Conservation (phyloP, 2,113 vertebrate genomes). For the Galbula dea region DNA sequence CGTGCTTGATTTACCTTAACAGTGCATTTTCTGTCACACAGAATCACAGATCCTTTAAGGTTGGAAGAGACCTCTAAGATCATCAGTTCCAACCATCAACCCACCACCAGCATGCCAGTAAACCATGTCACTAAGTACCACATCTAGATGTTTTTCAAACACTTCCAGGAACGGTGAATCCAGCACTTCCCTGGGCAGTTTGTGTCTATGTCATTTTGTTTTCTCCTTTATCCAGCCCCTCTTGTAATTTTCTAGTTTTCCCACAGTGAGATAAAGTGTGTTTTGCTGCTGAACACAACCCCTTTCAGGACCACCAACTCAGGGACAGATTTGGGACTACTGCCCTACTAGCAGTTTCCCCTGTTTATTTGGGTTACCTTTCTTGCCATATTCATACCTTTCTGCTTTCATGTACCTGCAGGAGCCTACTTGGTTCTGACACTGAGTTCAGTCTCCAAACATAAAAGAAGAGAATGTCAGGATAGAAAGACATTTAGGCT, state of each 20-base stretch:
- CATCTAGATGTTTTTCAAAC: no score
- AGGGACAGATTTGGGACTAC: not conserved
- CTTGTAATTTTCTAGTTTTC: not conserved
- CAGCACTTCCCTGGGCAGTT: no score
- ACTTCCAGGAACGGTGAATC: no score
- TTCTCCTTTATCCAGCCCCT: not conserved
- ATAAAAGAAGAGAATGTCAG: slow-evolving; percentile 47
- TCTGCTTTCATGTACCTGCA: not conserved
- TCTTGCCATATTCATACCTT: not conserved
- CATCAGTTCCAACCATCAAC: no score
- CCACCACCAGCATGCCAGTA: no score
- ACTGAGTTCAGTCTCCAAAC: not conserved
- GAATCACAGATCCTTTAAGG: no score
- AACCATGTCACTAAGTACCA: no score
- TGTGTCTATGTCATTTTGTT: no score
- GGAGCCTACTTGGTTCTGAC: not conserved
- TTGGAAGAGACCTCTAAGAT: no score
- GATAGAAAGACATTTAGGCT: slow-evolving; percentile 7
- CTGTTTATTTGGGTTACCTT: not conserved
- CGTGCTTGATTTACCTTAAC: not conserved
- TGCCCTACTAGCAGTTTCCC: not conserved
- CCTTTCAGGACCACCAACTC: not conserved
- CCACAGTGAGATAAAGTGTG: not conserved
- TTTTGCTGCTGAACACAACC: not conserved
- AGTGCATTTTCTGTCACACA: accelerated